Evolutionary conservation across 2,888 invertebrate genomes (phyloP).

Genomic region (Danaus chrysippus): DNA sequence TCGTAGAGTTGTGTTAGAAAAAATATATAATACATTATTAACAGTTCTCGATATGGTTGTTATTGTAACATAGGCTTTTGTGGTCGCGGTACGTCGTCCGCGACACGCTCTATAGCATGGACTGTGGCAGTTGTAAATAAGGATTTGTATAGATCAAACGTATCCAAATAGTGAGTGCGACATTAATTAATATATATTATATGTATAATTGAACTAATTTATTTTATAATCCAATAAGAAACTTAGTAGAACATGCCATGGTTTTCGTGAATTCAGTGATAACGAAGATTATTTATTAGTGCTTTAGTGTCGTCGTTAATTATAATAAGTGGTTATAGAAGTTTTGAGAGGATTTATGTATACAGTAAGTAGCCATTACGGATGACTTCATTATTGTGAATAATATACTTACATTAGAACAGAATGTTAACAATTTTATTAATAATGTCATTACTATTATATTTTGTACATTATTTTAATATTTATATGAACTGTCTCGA

Average conservation of each 20-base stretch:
- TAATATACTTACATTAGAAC: neutral
- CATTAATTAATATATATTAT: conserved; percentile 40
- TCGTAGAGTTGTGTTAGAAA: conserved; percentile 72
- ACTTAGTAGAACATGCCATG: conserved; percentile 51
- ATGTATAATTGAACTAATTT: conserved; percentile 20
- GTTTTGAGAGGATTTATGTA: conserved; percentile 55
- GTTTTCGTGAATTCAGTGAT: conserved; percentile 55
- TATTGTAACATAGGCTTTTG: conserved; percentile 56
- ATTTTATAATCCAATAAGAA: conserved; percentile 52
- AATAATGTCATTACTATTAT: too few relatives aligned
- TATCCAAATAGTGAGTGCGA: conserved; percentile 66
- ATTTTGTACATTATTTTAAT: too few relatives aligned
- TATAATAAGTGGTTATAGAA: conserved; percentile 52
- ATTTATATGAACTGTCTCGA: too few relatives aligned
- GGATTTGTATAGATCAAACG: conserved; percentile 78
- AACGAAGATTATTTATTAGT: conserved; percentile 59
- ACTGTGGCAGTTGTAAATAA: conserved; percentile 79
- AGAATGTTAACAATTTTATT: too few relatives aligned
- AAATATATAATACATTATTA: conserved; percentile 42
- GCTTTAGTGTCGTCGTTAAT: conserved; percentile 59
- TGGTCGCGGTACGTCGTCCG: conserved; percentile 61
- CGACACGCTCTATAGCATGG: conserved; percentile 66
- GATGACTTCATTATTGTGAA: neutral
- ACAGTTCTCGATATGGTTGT: conserved; percentile 62
- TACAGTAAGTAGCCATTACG: conserved; percentile 55